A percentile compares a stretch with the other conserved stretches of the same genome.
Evolutionary conservation across 92 coral and sea anemone species (phyloP).

Genomic region (Epizoanthus rinbou): DNA sequence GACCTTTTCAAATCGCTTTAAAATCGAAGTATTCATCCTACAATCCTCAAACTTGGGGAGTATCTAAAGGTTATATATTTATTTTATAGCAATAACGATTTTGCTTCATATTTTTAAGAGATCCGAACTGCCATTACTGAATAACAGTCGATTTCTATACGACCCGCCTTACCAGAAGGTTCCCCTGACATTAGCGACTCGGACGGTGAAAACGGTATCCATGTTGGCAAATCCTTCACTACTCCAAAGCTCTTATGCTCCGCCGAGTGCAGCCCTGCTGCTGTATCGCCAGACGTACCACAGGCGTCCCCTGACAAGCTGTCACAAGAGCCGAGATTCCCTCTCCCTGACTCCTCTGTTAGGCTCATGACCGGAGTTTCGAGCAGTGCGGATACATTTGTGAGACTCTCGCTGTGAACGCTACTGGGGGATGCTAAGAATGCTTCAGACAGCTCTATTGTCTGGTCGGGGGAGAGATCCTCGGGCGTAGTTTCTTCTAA

Average conservation of each 20-base stretch:
- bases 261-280: background rate
- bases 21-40: too few species aligned
- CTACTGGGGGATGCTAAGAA: slow-evolving; percentile 20
- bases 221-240: background rate
- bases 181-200: slow-evolving; percentile 24
- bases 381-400: slow-evolving; percentile 11
- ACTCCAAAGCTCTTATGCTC: slow-evolving; percentile 4
- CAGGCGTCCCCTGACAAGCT: slow-evolving; percentile 11
- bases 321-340: background rate
- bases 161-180: slow-evolving; percentile 6
- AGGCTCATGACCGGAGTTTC: slow-evolving; percentile 27
- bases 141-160: background rate
- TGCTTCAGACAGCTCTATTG: background rate
- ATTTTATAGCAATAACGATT: too few species aligned
- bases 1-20: too few species aligned
- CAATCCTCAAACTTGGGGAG: too few species aligned
- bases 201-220: slow-evolving; percentile 29
- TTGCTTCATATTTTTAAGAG: too few species aligned
- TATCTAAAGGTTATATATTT: too few species aligned
- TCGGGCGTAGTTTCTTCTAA: slow-evolving; percentile 18
- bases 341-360: slow-evolving; percentile 2
- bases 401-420: slow-evolving; percentile 11
- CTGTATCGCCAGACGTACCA: background rate
- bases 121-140: too few species aligned
- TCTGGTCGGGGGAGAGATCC: background rate